Percentiles rank a stretch among this genome's conserved stretches.
These are phyloP conservation scores for Porites rus DNA, from an alignment of 92 coral and sea anemone genomes.

Conservation along the genomic window DNA sequence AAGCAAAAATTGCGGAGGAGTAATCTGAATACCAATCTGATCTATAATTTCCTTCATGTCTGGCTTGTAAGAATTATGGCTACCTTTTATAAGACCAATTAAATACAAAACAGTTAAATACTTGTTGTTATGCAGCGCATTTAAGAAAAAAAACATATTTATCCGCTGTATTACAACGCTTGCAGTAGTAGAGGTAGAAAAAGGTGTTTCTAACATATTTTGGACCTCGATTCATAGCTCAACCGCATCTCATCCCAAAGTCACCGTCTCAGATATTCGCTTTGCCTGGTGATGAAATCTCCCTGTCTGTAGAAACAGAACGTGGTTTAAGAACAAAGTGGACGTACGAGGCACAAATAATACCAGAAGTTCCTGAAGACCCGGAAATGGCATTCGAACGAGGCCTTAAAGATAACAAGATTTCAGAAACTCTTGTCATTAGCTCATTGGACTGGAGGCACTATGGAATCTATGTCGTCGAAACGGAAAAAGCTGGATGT, in stretches of 20 bases:
- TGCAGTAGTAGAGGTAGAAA: too few relatives aligned
- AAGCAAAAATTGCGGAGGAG: too few relatives aligned
- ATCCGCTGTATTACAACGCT: too few relatives aligned
- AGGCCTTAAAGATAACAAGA: slow-evolving; percentile 37
- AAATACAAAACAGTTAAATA: too few relatives aligned
- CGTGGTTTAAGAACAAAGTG: slow-evolving; percentile 70
- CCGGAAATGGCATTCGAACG: slow-evolving; percentile 89
- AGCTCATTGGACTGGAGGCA: slow-evolving; percentile 77
- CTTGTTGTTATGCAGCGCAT: too few relatives aligned
- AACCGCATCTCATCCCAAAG: slow-evolving; percentile 73
- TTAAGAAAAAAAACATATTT: too few relatives aligned
- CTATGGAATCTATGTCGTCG: slow-evolving; percentile 77
- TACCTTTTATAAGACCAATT: too few relatives aligned
- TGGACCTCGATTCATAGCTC: slow-evolving; percentile 51
- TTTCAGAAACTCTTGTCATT: slow-evolving; percentile 73
- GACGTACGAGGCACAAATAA: slow-evolving; percentile 85
- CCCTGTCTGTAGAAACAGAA: slow-evolving; percentile 68
- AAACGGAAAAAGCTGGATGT: slow-evolving; percentile 70
- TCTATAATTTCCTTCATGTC: too few relatives aligned
- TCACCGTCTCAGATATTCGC: slow-evolving; percentile 66
- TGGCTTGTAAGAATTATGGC: too few relatives aligned
- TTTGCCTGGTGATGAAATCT: slow-evolving; percentile 74
- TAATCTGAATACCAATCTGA: too few relatives aligned
- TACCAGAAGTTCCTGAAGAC: slow-evolving; percentile 93
- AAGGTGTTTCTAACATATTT: too few relatives aligned